Percentiles rank a stretch among this genome's conserved stretches.
Conservation (phyloP, 2,113 vertebrate genomes). For the Tragulus kanchil region DNA sequence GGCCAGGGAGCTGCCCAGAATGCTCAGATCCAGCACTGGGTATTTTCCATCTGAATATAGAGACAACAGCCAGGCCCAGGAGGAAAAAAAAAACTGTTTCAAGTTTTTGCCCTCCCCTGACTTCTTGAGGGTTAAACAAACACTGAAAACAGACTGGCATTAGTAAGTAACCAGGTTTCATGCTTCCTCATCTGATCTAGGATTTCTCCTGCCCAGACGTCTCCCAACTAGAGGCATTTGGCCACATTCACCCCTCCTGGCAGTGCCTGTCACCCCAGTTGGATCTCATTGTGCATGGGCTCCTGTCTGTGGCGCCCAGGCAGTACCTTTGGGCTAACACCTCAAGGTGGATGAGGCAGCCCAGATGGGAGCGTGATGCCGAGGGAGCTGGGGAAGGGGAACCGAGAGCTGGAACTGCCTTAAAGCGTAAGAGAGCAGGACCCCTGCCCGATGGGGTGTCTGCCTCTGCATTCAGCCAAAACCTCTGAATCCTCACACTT, state of each 20-base stretch:
- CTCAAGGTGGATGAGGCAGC: not conserved
- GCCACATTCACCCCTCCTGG: not conserved
- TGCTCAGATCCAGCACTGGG: not conserved
- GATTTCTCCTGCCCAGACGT: no score
- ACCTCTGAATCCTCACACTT: conserved; percentile 30
- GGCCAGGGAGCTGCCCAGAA: not conserved
- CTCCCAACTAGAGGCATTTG: not conserved
- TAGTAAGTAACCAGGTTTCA: not conserved
- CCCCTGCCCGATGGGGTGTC: rapidly evolving
- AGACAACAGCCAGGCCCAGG: not conserved
- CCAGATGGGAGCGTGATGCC: rapidly evolving
- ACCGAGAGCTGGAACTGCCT: not conserved
- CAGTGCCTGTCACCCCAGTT: not conserved
- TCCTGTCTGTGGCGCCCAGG: not conserved
- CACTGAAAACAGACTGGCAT: no score
- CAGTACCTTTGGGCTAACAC: not conserved
- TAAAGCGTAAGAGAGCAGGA: conserved; percentile 20
- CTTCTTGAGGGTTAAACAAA: not conserved
- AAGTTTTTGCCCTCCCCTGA: not conserved
- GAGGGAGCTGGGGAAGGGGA: no score
- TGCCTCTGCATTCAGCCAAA: conserved; percentile 35
- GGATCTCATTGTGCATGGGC: not conserved
- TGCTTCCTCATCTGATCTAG: not conserved
- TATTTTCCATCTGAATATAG: not conserved
- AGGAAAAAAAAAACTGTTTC: not conserved